A percentile compares a stretch with the other conserved stretches of the same genome.
phyloP scores from a whole-genome alignment of 2,113 vertebrate species.

The Sterna hirundo region DNA sequence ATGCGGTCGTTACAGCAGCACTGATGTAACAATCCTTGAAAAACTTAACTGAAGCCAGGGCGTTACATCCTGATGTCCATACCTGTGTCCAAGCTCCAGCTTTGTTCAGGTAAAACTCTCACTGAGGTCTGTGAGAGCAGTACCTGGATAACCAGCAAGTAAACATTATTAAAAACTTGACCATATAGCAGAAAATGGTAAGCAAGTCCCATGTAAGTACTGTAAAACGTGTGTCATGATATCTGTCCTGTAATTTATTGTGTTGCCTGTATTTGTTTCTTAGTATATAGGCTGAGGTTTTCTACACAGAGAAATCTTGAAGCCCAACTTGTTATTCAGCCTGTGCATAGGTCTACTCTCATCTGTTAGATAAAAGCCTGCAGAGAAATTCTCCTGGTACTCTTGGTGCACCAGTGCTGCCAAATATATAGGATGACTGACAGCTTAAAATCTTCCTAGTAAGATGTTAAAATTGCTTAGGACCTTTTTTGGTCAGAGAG shows the following conservation, averaged over 20 bases:
- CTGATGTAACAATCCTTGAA: background rate
- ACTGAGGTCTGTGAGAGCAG: background rate
- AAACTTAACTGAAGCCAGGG: conserved; percentile 17
- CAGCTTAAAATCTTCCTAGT: background rate
- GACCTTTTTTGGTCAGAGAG: background rate
- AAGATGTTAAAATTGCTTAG: background rate
- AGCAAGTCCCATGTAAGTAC: conserved; percentile 49
- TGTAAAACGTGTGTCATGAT: background rate
- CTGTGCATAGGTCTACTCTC: background rate
- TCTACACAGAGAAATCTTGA: background rate
- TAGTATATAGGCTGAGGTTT: background rate
- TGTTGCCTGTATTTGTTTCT: conserved; percentile 5
- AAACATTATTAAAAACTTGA: background rate
- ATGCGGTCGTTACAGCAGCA: conserved; percentile 3
- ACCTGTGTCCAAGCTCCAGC: background rate
- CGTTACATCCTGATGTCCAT: background rate
- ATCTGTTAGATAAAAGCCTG: background rate
- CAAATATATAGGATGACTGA: background rate
- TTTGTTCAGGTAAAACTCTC: conserved; percentile 36
- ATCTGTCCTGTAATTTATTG: conserved; percentile 31
- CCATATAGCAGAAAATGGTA: background rate
- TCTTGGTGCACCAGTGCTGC: background rate
- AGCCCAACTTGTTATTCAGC: background rate
- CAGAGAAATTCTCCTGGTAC: background rate
- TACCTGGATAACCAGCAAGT: background rate